phyloP scores from a whole-genome alignment of 1,140 invertebrate genomes.

The Bombus ignitus region DNA sequence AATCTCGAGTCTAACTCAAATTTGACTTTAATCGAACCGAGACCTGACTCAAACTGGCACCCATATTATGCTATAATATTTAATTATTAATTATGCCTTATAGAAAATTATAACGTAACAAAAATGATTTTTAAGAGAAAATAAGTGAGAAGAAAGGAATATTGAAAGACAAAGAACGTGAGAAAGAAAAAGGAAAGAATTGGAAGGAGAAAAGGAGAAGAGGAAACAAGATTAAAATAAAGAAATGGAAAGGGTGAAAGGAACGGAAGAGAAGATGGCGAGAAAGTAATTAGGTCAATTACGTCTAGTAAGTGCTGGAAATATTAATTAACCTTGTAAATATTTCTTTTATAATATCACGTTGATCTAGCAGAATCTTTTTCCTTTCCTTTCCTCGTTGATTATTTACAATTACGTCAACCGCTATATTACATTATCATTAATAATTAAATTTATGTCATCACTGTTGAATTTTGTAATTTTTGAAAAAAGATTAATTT shows the following conservation, averaged over 20 bases:
- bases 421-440: too few relatives aligned
- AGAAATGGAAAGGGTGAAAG: background rate
- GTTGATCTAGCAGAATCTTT: too few relatives aligned
- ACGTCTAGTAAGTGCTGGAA: background rate
- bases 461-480: too few relatives aligned
- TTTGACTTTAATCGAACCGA: background rate
- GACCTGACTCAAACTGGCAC: too few relatives aligned
- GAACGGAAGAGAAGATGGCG: too few relatives aligned
- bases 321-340: background rate
- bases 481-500: too few relatives aligned
- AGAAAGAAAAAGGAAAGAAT: background rate
- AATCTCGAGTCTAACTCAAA: background rate
- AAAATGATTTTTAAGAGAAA: background rate
- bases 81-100: too few relatives aligned
- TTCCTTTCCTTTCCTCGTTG: too few relatives aligned
- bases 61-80: too few relatives aligned
- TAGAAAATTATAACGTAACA: background rate
- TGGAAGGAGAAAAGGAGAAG: too few relatives aligned
- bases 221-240: background rate
- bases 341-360: background rate
- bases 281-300: background rate
- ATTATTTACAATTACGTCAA: too few relatives aligned
- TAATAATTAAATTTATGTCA: too few relatives aligned
- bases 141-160: accelerated
- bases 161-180: background rate